These are phyloP conservation scores for Poecilus cupreus DNA, from an alignment of 2,888 invertebrate species.

Conservation along the genomic window DNA sequence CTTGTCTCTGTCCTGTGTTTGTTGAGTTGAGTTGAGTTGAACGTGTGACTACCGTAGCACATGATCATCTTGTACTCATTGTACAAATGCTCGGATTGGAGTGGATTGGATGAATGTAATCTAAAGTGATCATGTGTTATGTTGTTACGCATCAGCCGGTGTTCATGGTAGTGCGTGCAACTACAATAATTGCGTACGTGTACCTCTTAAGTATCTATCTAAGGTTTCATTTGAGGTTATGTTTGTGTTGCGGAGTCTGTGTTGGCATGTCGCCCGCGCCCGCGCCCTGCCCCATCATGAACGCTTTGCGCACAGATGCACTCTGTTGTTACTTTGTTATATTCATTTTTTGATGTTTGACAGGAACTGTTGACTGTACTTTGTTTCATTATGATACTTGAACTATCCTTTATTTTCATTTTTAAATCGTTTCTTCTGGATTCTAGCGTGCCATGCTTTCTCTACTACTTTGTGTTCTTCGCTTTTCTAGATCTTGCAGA, in stretches of 20 bases:
- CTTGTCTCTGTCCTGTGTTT: background rate
- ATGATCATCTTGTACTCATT: slow-evolving; percentile 1
- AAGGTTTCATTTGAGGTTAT: slow-evolving; percentile 52
- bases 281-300: slow-evolving; percentile 35
- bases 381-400: slow-evolving; percentile 42
- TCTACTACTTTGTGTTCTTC: slow-evolving; percentile 91
- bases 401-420: slow-evolving; percentile 61
- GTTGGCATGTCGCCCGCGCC: slow-evolving; percentile 53
- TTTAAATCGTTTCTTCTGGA: slow-evolving; percentile 71
- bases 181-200: too few relatives aligned
- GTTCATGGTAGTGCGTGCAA: slow-evolving; percentile 34
- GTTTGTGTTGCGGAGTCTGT: slow-evolving; percentile 56
- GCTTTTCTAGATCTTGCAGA: slow-evolving; percentile 99
- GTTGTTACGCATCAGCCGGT: background rate
- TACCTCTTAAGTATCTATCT: background rate
- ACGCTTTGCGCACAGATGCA: slow-evolving; percentile 55
- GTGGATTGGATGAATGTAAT: too few relatives aligned
- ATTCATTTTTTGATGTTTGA: slow-evolving; percentile 52
- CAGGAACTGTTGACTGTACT: slow-evolving; percentile 56
- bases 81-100: too few relatives aligned
- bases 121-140: too few relatives aligned
- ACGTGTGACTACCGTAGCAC: background rate
- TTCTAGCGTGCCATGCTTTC: slow-evolving; percentile 73
- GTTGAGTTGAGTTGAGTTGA: background rate
- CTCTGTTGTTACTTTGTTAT: slow-evolving; percentile 51